Evolutionary conservation across 2,888 invertebrate genomes (phyloP).

Genomic region (Sarcophaga caerulescens): DNA sequence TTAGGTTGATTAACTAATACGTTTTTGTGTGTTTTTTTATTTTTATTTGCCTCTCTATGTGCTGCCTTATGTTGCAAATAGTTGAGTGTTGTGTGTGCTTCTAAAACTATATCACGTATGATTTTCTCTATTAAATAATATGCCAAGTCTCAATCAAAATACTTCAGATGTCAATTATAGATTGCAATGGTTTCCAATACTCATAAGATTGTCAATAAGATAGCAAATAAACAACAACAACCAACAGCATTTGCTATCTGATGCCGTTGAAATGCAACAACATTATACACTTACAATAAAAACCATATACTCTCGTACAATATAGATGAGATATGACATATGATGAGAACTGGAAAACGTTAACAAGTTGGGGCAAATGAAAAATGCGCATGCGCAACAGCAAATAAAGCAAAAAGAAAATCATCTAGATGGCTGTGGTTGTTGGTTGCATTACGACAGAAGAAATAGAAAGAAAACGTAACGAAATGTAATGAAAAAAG

Average conservation of each 20-base stretch:
- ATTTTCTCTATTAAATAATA: conserved; percentile 68
- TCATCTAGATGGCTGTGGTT: neutral
- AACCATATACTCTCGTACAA: neutral
- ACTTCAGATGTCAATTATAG: conserved; percentile 69
- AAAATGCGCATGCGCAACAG: conserved; percentile 4
- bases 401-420: neutral
- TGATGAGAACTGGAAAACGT: conserved; percentile 69
- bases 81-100: conserved; percentile 29
- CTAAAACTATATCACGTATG: conserved; percentile 67
- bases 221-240: conserved; percentile 26
- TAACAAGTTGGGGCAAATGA: conserved; percentile 62
- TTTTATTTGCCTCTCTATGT: too few species aligned
- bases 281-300: neutral
- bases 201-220: conserved; percentile 64
- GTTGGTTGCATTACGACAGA: too few species aligned
- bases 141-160: conserved; percentile 69
- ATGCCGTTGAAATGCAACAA: neutral
- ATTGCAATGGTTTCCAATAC: conserved; percentile 66
- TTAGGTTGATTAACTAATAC: too few species aligned
- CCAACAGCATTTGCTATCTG: neutral
- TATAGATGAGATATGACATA: conserved; percentile 66
- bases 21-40: too few species aligned
- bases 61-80: neutral
- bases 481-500: neutral
- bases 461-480: too few species aligned